A percentile compares a stretch with the other conserved stretches of the same genome.
These are phyloP conservation scores for Etheostoma nigrum DNA, from an alignment of 2,797 vertebrate genomes.

Conservation along the genomic window DNA sequence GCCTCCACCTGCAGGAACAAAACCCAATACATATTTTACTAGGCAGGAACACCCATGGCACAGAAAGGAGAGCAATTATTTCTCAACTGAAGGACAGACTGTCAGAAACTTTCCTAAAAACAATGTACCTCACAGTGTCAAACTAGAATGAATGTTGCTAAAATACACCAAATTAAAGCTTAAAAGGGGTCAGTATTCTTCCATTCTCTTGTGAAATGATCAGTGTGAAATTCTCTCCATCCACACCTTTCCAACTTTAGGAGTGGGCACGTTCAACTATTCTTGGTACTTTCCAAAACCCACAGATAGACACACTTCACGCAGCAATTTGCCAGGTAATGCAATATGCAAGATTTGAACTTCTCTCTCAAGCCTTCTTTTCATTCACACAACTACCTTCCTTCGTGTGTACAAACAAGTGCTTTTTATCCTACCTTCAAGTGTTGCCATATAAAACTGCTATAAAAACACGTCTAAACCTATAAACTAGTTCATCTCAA, in stretches of 20 bases:
- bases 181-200: background rate
- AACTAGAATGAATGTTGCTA: background rate
- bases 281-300: conserved; percentile 7
- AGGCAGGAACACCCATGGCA: background rate
- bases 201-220: conserved; percentile 8
- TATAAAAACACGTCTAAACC: background rate
- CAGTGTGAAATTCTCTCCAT: background rate
- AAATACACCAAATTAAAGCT: conserved; percentile 9
- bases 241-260: background rate
- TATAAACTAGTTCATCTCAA: conserved; percentile 8
- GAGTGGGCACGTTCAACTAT: background rate
- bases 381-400: background rate
- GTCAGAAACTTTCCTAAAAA: background rate
- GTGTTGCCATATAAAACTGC: background rate
- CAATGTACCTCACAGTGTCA: background rate
- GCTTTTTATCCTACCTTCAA: conserved; percentile 8
- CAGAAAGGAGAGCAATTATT: conserved; percentile 11
- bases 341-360: background rate
- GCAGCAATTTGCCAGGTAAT: background rate
- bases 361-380: background rate
- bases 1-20: conserved; percentile 91
- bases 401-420: background rate
- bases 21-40: conserved; percentile 12
- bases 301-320: background rate
- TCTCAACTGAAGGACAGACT: conserved; percentile 1